Base-by-base conservation (phyloP, 1,140 invertebrate genomes). In the Protaetia brevitarsis region DNA sequence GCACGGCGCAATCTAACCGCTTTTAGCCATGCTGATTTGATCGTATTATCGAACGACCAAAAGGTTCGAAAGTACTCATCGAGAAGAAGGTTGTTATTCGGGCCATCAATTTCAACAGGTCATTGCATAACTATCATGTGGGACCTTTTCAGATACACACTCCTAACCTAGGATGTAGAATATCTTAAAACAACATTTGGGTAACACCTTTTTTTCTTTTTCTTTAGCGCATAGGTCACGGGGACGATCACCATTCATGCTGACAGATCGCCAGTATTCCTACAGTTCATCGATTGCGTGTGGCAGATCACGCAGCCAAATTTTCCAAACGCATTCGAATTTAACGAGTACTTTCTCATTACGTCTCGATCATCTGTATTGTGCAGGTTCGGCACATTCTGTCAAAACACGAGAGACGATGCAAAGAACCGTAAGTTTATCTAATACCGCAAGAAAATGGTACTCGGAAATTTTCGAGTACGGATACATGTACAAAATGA, bases 11-110 rank as follows among this genome's bases (percentile, higher is more conserved):
- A 83, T 79, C n/a, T 98, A 8, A 97, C 96, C 1, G 92, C 94
- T n/a, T 0, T 79, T 98, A 4, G 87, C 96, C 0, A 96, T 98
- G 92, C 77, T 98, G 2, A 87, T 97, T 82, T 78, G 98, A 82
- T 93, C 95, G 0, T 95, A 94, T 79, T 98, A 97, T 77, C 84
- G 96, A 71, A 97, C 95, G 0, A 87, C 96, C 1, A 88, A 89
- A 74, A 96, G 97, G 8, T 99, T 99, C 80, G 89, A n/a, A 98
- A 81, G 92, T 99, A 5, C 85, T 99, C 0, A 93, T 99, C 66
- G 98, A 99, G 81, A 99, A 99, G 79, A 98, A 99, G 98, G 98
- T 83, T 99, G 0, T 95, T 93, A 59, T 99, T 99, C 82, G 98
- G 98, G 3, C n/a, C 97, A 99, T 78, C 99, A 99, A 80, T 99